Evolutionary conservation across 1,140 invertebrate species (phyloP), one percentile per base, ranked within the genome.

Genomic region (Cepaea nemoralis): DNA sequence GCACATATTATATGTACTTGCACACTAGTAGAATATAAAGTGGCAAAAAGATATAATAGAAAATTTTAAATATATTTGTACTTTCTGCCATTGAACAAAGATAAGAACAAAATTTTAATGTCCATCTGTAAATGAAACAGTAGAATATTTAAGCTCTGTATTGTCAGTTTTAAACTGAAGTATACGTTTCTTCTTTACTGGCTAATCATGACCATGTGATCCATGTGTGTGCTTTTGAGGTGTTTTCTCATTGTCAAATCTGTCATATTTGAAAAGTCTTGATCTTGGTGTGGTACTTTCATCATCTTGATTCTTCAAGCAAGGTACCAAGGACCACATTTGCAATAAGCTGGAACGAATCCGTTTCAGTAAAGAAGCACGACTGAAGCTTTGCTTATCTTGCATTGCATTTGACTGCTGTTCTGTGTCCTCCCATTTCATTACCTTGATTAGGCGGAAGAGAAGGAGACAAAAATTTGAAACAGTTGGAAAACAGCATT

Each of bases 401-500:
- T 63, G n/a, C 27, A 6, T 5, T 63, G 59, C 27, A 27, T 31
- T 63, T n/a, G n/a, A 27, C 16, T 63, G n/a, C 6, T 63, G n/a
- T 31, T 63, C 59, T 6, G 59, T 16, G n/a, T 63, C 59, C 12
- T 63, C 59, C 59, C 59, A 63, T 63, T 63, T 63, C 59, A 63
- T 63, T 3, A 63, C 59, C 59, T 63, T 2, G 50, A 55, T 22
- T 55, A 55, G n/a, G n/a, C 2, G n/a, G 50, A 55, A 55, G n/a
- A n/a, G n/a, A n/a, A n/a, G n/a, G n/a, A n/a, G n/a, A n/a, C n/a
- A n/a, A n/a, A n/a, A n/a, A n/a, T n/a, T n/a, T n/a, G n/a, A n/a
- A n/a, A n/a, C n/a, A n/a, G n/a, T n/a, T n/a, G n/a, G n/a, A n/a
- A n/a, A n/a, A n/a, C n/a, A n/a, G n/a, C n/a, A n/a, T n/a, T n/a